Conservation (phyloP, 92 coral and sea anemone species). For the Epizoanthus stellaris region DNA sequence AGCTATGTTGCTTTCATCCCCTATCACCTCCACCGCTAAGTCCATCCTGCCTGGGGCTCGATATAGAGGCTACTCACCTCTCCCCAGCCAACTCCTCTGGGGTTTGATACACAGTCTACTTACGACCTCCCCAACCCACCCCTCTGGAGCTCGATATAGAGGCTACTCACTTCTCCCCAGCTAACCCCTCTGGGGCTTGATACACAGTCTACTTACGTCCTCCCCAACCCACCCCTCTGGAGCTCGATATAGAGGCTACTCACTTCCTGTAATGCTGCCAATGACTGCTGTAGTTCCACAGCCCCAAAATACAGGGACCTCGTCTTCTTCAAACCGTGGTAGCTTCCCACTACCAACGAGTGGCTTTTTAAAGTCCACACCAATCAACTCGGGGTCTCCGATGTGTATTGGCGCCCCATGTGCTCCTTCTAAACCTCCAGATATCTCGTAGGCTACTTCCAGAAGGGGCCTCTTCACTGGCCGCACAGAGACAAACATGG, state of each 20-base stretch:
- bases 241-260: not conserved
- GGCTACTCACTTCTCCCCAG: no score
- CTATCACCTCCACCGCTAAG: no score
- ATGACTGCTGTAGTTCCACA: not conserved
- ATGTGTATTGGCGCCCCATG: slow-evolving; percentile 34
- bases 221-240: not conserved
- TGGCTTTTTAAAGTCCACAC: not conserved
- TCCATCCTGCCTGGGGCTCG: no score
- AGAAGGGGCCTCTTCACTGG: slow-evolving; percentile 13
- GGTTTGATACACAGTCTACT: no score
- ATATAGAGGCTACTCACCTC: no score
- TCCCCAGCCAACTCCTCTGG: no score
- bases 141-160: no score
- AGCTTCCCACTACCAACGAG: not conserved
- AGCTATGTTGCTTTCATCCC: no score
- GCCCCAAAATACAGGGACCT: slow-evolving; percentile 21
- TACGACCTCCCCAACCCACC: no score
- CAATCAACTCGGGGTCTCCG: slow-evolving; percentile 21
- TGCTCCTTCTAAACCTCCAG: slow-evolving; percentile 14
- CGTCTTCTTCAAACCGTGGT: not conserved
- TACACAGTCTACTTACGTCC: no score
- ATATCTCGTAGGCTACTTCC: not conserved
- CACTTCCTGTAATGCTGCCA: not conserved
- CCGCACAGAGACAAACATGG: slow-evolving; percentile 21
- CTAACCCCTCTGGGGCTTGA: no score